Evolutionary conservation across 2,797 vertebrate genomes (phyloP).

Genomic region (Enteromius afrohamiltoni): DNA sequence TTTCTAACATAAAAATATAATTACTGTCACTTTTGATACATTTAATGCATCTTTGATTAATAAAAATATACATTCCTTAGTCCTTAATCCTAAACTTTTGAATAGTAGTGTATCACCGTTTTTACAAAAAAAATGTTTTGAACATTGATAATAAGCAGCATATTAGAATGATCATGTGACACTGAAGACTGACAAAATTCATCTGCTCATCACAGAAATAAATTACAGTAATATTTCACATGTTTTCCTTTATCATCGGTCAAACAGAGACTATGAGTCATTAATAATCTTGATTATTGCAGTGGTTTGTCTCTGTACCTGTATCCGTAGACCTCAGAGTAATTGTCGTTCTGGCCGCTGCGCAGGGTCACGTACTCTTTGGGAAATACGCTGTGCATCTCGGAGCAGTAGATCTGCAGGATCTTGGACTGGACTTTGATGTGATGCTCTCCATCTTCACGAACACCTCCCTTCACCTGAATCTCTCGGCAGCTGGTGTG

Average conservation of each 20-base stretch:
- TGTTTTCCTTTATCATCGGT: not conserved
- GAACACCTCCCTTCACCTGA: slow-evolving; percentile 82
- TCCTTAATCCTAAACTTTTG: too few species aligned
- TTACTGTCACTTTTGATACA: not conserved
- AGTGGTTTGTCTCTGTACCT: slow-evolving; percentile 74
- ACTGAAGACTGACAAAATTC: not conserved
- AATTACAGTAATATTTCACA: not conserved
- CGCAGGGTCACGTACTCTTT: slow-evolving; percentile 91
- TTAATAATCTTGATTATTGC: not conserved
- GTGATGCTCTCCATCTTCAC: slow-evolving; percentile 88
- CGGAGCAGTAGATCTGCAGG: slow-evolving; percentile 89
- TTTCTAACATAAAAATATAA: not conserved
- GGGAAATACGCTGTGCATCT: slow-evolving; percentile 87
- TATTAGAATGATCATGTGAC: not conserved
- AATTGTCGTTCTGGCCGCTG: slow-evolving; percentile 93
- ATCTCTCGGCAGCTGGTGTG: slow-evolving; percentile 87
- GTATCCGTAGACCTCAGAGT: slow-evolving; percentile 92
- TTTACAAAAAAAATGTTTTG: not conserved
- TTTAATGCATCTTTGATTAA: not conserved
- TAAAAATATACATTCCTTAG: not conserved
- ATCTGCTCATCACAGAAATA: not conserved
- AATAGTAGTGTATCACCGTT: not conserved
- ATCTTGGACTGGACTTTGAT: slow-evolving; percentile 85
- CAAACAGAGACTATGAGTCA: not conserved
- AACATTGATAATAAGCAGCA: not conserved